Evolutionary conservation across 64 coral and sea anemone genomes (phyloP).

Genomic region (Porites lutea): DNA sequence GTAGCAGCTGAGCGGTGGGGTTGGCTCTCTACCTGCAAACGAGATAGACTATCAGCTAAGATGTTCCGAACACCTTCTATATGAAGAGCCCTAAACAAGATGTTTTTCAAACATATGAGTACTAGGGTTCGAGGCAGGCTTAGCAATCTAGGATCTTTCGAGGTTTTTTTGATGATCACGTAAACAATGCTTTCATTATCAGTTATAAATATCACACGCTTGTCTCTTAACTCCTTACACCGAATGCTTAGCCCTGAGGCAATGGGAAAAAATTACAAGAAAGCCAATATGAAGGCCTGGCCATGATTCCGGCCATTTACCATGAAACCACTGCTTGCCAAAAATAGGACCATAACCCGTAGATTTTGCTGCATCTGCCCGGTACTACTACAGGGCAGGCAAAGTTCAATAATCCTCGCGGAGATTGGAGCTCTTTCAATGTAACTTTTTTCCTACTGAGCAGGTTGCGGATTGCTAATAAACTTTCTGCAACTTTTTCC

Average conservation of each 20-base stretch:
- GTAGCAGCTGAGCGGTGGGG: too few relatives aligned
- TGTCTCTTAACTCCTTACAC: neutral
- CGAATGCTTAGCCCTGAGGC: neutral
- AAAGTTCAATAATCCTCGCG: constrained; percentile 33
- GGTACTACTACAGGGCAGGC: constrained; percentile 33
- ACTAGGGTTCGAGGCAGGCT: neutral
- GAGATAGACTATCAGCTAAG: too few relatives aligned
- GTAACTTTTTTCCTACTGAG: neutral
- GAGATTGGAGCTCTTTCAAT: constrained; percentile 4
- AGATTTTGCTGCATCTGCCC: constrained; percentile 8
- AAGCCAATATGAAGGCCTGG: neutral
- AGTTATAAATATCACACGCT: neutral
- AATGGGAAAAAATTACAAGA: constrained; percentile 19
- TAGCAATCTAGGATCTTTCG: neutral
- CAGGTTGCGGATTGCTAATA: neutral
- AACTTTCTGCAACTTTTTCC: constrained; percentile 26
- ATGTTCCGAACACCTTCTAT: neutral
- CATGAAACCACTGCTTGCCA: constrained; percentile 8
- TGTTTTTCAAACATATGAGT: neutral
- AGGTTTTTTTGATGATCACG: neutral
- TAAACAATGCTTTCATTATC: neutral
- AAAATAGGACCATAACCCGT: constrained; percentile 7
- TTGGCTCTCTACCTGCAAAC: too few relatives aligned
- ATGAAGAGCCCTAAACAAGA: neutral
- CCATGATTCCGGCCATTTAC: constrained; percentile 10